Evolutionary conservation across 2,113 vertebrate species (phyloP), one percentile per base, ranked within the genome.

Genomic region (Lates calcarifer): DNA sequence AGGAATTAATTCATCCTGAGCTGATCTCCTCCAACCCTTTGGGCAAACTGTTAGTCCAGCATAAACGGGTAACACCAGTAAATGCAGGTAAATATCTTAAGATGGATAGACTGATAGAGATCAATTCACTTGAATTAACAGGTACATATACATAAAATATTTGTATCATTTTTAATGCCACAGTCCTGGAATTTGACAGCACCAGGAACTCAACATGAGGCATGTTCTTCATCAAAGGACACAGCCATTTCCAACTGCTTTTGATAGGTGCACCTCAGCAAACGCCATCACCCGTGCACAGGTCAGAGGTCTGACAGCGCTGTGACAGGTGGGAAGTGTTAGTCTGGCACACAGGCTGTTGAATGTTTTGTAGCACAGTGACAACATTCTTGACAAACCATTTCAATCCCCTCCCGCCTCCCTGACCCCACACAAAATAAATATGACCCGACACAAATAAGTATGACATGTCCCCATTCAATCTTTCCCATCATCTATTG

Each of bases 361-460:
- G 68, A 70, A 81, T 78, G 78, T 82, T 91, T 92, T 89, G 81
- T 65, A 33, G 67, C 70, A 35, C 68, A 33, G 69, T 84, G 90
- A 90, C 88, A 90, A 92, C 87, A 84, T 91, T 86, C 73, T 85
- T 83, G 91, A 90, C 86, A 88, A 91, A 90, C 91, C 90, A 90
- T 91, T 92, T 89, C 83, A 82, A 78, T 80, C 71, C 62, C 55
- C 62, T 22, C 79, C 72, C 11, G 57, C 87, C 86, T 78, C 64
- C 77, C 68, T 86, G 84, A 93, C 90, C 93, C 74, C 49, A 31
- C 61, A 81, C 89, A 93, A 92, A 92, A 92, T 85, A 92, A 93
- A 92, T 87, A 93, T 92, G 91, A 93, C 91, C 91, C 85, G 65
- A 76, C 86, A 87, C 83, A 91, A 91, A 91, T 88, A 85, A 85